phyloP scores from a whole-genome alignment of 2,113 vertebrate genomes.

The Lasiurus borealis region DNA sequence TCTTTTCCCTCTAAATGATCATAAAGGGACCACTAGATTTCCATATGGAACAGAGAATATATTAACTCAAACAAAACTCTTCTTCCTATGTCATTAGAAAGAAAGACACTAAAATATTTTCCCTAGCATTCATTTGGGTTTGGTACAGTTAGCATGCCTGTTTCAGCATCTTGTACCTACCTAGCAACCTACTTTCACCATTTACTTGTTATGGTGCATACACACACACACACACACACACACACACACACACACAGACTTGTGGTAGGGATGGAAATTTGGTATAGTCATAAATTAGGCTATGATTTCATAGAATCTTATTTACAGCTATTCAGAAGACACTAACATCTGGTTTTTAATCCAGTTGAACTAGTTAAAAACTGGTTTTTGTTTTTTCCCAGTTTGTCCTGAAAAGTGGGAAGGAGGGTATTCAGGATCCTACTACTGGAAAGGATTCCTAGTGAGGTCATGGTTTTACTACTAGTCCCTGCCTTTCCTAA shows the following conservation, averaged over 20 bases:
- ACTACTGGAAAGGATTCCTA: not conserved
- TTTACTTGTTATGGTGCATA: not conserved
- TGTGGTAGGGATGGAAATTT: not conserved
- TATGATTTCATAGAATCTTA: not conserved
- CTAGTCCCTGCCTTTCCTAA: not conserved
- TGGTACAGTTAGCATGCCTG: not conserved
- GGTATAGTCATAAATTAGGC: not conserved
- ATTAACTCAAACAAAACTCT: slow-evolving; percentile 16
- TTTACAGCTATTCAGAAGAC: not conserved
- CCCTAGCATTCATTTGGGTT: not conserved
- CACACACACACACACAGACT: too few relatives aligned
- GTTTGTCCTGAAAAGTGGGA: not conserved
- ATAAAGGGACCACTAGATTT: not conserved
- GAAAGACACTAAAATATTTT: not conserved
- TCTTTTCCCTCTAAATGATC: not conserved
- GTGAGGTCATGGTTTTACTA: not conserved
- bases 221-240: too few relatives aligned
- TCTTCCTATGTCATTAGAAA: slow-evolving; percentile 38
- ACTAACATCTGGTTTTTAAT: not conserved
- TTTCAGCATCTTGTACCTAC: not conserved
- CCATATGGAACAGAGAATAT: not conserved
- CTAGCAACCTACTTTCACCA: not conserved
- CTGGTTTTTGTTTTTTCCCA: not conserved
- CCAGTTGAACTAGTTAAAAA: not conserved
- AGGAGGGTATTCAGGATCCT: not conserved